Evolutionary conservation across 2,797 vertebrate genomes (phyloP).

Genomic region (Lateolabrax maculatus): DNA sequence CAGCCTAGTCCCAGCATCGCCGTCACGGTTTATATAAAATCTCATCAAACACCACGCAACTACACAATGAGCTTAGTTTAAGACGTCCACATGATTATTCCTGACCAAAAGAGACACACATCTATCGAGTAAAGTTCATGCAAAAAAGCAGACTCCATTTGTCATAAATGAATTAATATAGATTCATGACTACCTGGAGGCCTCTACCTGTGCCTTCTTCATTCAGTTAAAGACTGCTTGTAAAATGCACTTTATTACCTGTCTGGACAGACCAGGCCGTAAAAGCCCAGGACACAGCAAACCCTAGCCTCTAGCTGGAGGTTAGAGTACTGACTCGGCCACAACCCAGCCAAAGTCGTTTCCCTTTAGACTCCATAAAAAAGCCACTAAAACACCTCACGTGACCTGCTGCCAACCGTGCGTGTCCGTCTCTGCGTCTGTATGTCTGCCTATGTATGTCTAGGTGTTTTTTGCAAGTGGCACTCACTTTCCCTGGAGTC

Average conservation of each 20-base stretch:
- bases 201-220: constrained; percentile 66
- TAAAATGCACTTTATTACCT: constrained; percentile 81
- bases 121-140: constrained; percentile 41
- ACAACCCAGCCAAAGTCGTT: constrained; percentile 56
- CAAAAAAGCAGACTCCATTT: constrained; percentile 66
- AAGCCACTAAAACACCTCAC: constrained; percentile 57
- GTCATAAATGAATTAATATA: constrained; percentile 78
- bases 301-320: constrained; percentile 57
- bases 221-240: constrained; percentile 77
- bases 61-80: constrained; percentile 52
- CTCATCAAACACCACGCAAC: constrained; percentile 58
- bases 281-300: constrained; percentile 62
- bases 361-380: constrained; percentile 74
- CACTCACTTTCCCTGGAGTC: constrained; percentile 43
- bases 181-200: constrained; percentile 79
- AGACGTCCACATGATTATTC: constrained; percentile 53
- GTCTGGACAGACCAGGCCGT: constrained; percentile 67
- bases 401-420: constrained; percentile 31
- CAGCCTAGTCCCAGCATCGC: constrained; percentile 51
- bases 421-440: constrained; percentile 20
- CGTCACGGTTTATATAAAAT: constrained; percentile 56
- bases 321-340: constrained; percentile 63
- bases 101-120: constrained; percentile 44
- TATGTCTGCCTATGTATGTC: constrained; percentile 14
- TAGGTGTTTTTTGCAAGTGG: constrained; percentile 52